Evolutionary conservation across 1,140 invertebrate genomes (phyloP).

Genomic region (Campoletis sonorensis): DNA sequence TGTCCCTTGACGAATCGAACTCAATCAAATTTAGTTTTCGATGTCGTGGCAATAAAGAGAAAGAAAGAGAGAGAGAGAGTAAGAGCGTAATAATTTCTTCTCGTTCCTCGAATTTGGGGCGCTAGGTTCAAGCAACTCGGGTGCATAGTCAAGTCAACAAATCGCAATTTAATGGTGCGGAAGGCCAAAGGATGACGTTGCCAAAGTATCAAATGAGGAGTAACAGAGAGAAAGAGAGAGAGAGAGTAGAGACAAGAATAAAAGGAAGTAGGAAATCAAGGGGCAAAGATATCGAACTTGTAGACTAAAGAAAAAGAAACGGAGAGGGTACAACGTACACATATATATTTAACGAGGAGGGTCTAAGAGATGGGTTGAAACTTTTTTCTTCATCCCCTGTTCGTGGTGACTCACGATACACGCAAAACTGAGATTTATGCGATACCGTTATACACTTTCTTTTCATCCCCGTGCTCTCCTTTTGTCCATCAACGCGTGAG

Average conservation of each 20-base stretch:
- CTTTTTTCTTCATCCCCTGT: conserved; percentile 52
- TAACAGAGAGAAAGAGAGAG: conserved; percentile 9
- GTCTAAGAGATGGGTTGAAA: conserved; percentile 50
- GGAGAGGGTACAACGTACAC: not conserved
- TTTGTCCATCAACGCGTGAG: too few species aligned
- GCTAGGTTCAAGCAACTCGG: conserved; percentile 6
- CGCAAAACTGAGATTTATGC: conserved; percentile 61
- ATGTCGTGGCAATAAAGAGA: too few species aligned
- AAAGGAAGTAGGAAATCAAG: conserved; percentile 28
- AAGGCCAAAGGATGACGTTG: conserved; percentile 44
- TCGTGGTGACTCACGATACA: conserved; percentile 59
- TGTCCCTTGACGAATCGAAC: too few species aligned
- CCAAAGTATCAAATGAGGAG: conserved; percentile 29
- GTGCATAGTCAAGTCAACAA: conserved; percentile 49
- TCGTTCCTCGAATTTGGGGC: conserved; percentile 31
- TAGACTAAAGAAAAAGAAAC: not conserved
- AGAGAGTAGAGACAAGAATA: conserved; percentile 14
- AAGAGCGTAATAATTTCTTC: not conserved
- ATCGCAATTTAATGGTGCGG: conserved; percentile 62
- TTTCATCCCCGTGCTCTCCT: conserved; percentile 42
- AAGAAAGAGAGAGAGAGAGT: too few species aligned
- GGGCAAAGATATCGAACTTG: not conserved
- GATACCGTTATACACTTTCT: conserved; percentile 1
- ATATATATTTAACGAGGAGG: not conserved
- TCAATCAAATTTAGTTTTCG: too few species aligned